Conservation (phyloP, 2,797 vertebrate species). For the Liparis tanakae region DNA sequence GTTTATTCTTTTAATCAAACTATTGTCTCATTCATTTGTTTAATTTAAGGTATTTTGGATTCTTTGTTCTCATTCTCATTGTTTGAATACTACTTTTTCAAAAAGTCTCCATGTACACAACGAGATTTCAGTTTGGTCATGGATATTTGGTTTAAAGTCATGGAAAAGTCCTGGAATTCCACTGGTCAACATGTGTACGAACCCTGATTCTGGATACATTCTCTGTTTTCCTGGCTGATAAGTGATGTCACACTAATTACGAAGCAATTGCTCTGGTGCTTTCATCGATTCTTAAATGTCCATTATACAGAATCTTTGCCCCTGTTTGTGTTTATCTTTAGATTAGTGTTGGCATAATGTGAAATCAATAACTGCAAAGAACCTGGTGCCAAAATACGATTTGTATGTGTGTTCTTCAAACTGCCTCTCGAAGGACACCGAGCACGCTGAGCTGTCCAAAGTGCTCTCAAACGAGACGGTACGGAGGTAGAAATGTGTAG, state of each 20-base stretch:
- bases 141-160: too few species aligned
- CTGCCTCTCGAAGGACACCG: conserved; percentile 64
- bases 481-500: conserved; percentile 45
- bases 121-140: too few species aligned
- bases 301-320: conserved; percentile 39
- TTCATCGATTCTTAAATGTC: conserved; percentile 20
- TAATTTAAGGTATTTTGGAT: too few species aligned
- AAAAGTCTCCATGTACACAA: too few species aligned
- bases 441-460: conserved; percentile 68
- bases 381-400: conserved; percentile 29
- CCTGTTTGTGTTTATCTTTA: conserved; percentile 12
- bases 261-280: conserved; percentile 11
- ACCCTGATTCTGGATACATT: conserved; percentile 44
- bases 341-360: conserved; percentile 4
- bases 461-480: conserved; percentile 77
- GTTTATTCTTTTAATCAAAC: too few species aligned
- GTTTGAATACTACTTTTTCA: too few species aligned
- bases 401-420: conserved; percentile 49
- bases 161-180: too few species aligned
- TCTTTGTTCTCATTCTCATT: too few species aligned
- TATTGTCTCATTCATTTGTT: too few species aligned
- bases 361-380: background rate
- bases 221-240: background rate
- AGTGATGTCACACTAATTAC: conserved; percentile 10
- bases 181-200: too few species aligned